Evolutionary conservation across 2,797 vertebrate genomes (phyloP), one percentile per base, ranked within the genome.

Genomic region (Ctenopoma kingsleyae): DNA sequence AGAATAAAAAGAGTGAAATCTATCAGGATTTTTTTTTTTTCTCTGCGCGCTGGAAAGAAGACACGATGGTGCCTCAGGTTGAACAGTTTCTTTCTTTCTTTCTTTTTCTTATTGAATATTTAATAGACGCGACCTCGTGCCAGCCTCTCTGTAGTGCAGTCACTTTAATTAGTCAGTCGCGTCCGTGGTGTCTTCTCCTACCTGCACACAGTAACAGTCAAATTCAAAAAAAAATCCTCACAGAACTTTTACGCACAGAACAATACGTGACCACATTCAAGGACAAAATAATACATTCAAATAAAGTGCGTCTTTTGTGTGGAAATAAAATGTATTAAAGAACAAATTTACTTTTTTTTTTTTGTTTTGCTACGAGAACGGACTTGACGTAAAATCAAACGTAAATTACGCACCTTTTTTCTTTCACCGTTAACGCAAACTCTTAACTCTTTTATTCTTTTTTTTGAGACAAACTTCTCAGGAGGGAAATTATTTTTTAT

Each of bases 181-280:
- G 57, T 66, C 40, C 59, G 20, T 25, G 22, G 6, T 30, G 50
- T 46, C 27, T 68, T 51, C 60, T 73, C 46, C 67, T 70, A 52
- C 17, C 32, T 46, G 64, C 62, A 50, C 44, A 64, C 58, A 5
- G 41, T 46, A 40, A 47, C 49, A 67, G 55, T 41, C 35, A 40
- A 38, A 36, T 8, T 11, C 35, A 5, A 63, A 54, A 58, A 36
- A 19, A 22, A 62, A 30, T 44, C 49, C 56, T 68, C 60, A 13
- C 58, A 54, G 69, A 50, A 11, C 62, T 44, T 64, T 41, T 3
- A 30, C 8, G 36, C 62, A 62, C 46, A 56, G 49, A 22, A 25
- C 53, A 67, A 12, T 56, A 36, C 66, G 56, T 61, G 64, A 50
- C 2, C 53, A 47, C 35, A 27, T 44, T 67, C 51, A 64, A 65